These are phyloP conservation scores for Syrrhaptes paradoxus DNA, from an alignment of 2,113 vertebrate species.

Conservation along the genomic window DNA sequence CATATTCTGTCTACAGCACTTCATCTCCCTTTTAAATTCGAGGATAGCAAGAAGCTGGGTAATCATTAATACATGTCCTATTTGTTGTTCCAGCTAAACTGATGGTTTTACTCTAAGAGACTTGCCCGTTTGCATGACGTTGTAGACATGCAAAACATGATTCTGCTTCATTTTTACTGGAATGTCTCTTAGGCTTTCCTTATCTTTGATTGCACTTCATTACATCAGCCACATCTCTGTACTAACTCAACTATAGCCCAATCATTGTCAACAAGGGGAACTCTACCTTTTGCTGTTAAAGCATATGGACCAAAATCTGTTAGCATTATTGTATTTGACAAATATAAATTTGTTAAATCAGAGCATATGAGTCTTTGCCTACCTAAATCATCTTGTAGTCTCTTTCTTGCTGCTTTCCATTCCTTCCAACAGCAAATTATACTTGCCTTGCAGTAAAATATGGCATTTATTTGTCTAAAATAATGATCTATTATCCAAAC, in stretches of 20 bases:
- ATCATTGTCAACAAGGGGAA: not conserved
- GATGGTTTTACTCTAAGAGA: not conserved
- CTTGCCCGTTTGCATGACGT: not conserved
- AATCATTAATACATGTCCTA: not conserved
- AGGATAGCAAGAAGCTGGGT: not conserved
- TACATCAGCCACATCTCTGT: not conserved
- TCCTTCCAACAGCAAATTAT: constrained; percentile 1
- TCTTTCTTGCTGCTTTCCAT: not conserved
- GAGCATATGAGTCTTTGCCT: not conserved
- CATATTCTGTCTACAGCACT: not conserved
- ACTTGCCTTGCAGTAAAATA: not conserved
- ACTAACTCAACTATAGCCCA: not conserved
- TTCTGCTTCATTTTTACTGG: not conserved
- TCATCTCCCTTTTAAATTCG: not conserved
- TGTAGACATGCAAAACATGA: not conserved
- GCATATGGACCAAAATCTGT: not conserved
- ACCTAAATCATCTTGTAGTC: not conserved
- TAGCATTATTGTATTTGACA: constrained; percentile 11
- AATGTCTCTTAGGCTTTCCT: not conserved
- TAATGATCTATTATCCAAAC: not conserved
- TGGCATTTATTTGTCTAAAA: constrained; percentile 23
- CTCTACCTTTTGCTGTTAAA: constrained; percentile 6
- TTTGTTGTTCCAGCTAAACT: not conserved
- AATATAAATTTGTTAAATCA: not conserved
- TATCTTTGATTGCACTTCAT: not conserved